phyloP scores from a whole-genome alignment of 2,113 vertebrate species.

The Echinops telfairi region DNA sequence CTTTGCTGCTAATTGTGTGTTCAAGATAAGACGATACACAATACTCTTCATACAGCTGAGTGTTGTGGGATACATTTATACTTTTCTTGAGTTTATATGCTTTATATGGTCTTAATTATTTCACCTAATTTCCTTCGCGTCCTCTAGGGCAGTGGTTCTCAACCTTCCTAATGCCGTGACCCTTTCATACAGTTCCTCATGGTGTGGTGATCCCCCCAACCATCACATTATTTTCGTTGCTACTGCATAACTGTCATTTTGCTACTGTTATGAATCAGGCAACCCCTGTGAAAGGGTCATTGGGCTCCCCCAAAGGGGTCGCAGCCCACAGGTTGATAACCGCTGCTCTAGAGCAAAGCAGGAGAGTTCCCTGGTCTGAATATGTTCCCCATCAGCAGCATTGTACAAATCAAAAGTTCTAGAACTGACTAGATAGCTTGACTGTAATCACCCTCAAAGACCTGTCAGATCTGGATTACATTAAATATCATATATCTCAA shows the following conservation, averaged over 20 bases:
- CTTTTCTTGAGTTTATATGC: conserved; percentile 13
- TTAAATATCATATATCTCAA: conserved; percentile 51
- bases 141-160: too few relatives aligned
- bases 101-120: conserved; percentile 21
- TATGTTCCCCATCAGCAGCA: conserved; percentile 42
- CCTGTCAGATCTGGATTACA: not conserved
- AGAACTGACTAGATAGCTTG: not conserved
- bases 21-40: not conserved
- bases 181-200: too few relatives aligned
- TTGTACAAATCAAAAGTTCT: not conserved
- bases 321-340: too few relatives aligned
- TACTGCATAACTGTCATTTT: too few relatives aligned
- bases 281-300: too few relatives aligned
- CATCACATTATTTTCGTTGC: too few relatives aligned
- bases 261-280: too few relatives aligned
- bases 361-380: not conserved
- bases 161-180: too few relatives aligned
- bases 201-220: too few relatives aligned
- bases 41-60: not conserved
- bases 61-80: not conserved
- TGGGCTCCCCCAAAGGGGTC: too few relatives aligned
- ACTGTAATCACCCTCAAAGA: not conserved
- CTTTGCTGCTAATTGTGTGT: not conserved
- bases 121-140: conserved; percentile 30
- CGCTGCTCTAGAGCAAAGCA: conserved; percentile 6